Percentiles rank a stretch among this genome's conserved stretches.
Evolutionary conservation across 2,113 vertebrate species (phyloP).

Genomic region (Hemiprocne comata): DNA sequence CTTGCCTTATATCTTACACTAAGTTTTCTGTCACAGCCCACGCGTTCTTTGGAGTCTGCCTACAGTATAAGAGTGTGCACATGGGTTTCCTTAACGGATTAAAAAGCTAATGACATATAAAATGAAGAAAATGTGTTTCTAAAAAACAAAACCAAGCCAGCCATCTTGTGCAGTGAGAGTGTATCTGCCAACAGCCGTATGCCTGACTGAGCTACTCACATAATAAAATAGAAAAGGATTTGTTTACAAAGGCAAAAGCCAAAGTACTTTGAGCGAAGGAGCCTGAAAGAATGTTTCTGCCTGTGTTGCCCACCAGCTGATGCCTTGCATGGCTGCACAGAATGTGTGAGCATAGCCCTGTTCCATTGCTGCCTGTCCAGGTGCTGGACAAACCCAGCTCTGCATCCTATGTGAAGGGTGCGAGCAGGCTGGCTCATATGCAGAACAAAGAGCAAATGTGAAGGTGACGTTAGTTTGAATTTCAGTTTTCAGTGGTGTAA

Average conservation of each 20-base stretch:
- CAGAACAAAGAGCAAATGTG: neutral
- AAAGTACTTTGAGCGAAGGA: neutral
- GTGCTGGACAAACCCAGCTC: neutral
- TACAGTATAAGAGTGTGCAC: neutral
- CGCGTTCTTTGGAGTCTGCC: neutral
- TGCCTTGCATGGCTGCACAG: fast-evolving
- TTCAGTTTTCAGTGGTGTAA: neutral
- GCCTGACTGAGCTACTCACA: neutral
- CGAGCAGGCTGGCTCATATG: neutral
- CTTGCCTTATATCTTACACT: neutral
- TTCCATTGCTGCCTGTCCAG: neutral
- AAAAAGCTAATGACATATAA: neutral
- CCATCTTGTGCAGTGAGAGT: neutral
- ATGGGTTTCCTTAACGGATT: neutral
- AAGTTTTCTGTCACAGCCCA: neutral
- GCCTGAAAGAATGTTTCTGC: neutral
- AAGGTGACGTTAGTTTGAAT: neutral
- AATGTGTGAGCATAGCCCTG: fast-evolving
- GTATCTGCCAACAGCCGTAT: neutral
- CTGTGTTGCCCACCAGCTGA: neutral
- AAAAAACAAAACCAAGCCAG: neutral
- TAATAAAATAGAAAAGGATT: neutral
- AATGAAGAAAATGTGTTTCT: neutral
- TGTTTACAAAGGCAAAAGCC: neutral
- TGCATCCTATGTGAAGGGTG: neutral